phyloP scores from a whole-genome alignment of 2,888 invertebrate species.

The Drosophila leonis region DNA sequence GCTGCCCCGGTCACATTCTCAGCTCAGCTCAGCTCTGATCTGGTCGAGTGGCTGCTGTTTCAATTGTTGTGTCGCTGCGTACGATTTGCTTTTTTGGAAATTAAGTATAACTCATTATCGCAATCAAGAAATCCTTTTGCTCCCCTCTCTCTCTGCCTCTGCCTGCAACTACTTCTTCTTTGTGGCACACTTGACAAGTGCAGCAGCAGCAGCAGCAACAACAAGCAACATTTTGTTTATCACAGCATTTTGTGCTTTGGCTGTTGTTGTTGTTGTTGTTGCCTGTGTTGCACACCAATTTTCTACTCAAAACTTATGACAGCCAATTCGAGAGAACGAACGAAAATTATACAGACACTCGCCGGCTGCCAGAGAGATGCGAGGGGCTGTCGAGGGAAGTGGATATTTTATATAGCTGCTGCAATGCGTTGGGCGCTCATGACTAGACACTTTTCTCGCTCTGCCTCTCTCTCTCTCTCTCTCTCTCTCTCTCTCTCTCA shows the following conservation, averaged over 20 bases:
- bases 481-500: not conserved
- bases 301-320: conserved; percentile 83
- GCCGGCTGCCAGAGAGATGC: conserved; percentile 21
- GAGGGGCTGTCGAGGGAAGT: not conserved
- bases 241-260: conserved; percentile 38
- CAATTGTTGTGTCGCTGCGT: conserved; percentile 38
- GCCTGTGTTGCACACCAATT: conserved; percentile 80
- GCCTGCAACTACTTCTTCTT: conserved; percentile 18
- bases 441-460: conserved; percentile 52
- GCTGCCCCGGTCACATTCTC: conserved; percentile 5
- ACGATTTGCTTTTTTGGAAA: conserved; percentile 59
- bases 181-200: conserved; percentile 62
- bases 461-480: not conserved
- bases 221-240: conserved; percentile 26
- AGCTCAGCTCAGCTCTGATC: conserved; percentile 18
- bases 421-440: conserved; percentile 23
- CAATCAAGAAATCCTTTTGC: conserved; percentile 78
- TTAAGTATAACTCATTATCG: conserved; percentile 79
- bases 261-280: conserved; percentile 51
- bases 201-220: conserved; percentile 35
- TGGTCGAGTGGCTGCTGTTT: conserved; percentile 61
- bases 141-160: conserved; percentile 5
- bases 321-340: conserved; percentile 82
- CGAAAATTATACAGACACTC: conserved; percentile 80
- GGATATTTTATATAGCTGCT: conserved; percentile 31